Percentiles rank a stretch among this genome's conserved stretches.
Conservation (phyloP, 1,140 invertebrate genomes). For the Cepaea nemoralis region DNA sequence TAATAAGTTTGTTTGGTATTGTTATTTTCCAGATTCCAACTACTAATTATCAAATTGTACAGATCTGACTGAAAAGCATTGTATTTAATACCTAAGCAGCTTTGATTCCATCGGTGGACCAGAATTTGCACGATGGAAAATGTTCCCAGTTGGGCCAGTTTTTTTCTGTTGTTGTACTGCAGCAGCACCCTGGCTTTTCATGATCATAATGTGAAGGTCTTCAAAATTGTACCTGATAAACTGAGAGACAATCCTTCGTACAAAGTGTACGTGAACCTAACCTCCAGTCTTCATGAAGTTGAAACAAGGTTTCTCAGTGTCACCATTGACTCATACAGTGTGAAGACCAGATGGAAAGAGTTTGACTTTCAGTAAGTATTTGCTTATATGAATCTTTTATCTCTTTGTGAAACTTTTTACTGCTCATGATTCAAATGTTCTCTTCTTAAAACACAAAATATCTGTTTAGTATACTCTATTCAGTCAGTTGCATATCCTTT, state of each 20-base stretch:
- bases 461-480: too few species aligned
- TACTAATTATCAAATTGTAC: too few species aligned
- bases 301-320: slow-evolving; percentile 2
- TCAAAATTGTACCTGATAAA: neutral
- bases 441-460: too few species aligned
- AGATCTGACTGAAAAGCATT: too few species aligned
- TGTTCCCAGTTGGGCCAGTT: neutral
- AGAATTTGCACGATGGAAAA: too few species aligned
- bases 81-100: too few species aligned
- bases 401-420: too few species aligned
- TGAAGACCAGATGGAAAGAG: neutral
- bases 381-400: neutral
- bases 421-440: too few species aligned
- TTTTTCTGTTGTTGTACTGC: neutral
- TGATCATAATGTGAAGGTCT: neutral
- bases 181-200: neutral
- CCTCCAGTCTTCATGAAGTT: neutral
- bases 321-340: neutral
- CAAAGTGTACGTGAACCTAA: neutral
- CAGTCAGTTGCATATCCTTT: too few species aligned
- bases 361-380: slow-evolving; percentile 10
- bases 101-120: too few species aligned
- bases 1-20: too few species aligned
- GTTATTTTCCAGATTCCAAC: too few species aligned
- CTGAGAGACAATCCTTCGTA: neutral